Evolutionary conservation across 2,888 invertebrate genomes (phyloP), one percentile per base, ranked within the genome.

Genomic region (Bombyx huttoni): DNA sequence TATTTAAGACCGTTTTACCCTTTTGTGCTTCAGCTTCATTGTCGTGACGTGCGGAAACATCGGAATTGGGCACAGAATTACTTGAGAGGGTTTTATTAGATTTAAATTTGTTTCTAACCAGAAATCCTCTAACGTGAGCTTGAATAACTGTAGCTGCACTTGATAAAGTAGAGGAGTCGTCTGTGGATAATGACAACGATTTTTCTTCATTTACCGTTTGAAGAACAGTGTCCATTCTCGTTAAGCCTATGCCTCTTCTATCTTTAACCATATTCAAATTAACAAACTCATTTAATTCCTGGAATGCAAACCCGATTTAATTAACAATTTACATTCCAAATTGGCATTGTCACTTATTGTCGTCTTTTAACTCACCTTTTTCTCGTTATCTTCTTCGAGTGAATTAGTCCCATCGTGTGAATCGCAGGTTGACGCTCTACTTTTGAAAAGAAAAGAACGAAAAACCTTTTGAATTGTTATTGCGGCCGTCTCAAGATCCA

Each of bases 121-220:
- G 86, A 68, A 90, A 93, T 2, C 93, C 93, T 55, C 93, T 86
- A 49, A 93, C 91, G 49, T 92, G 91, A 7, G 92, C 91, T 77
- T 93, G 93, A 59, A 93, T 92, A 63, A 90, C 90, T 3, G 91
- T 91, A 45, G 92, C 92, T 13, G 90, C 91, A 67, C 89, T 90
- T 24, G 89, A 89, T 53, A 89, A 62, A 24, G 86, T 83, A 13
- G 89, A 88, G 10, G 89, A 89, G 58, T 89, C 89, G 56, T 89
- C 89, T 34, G 87, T 88, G 33, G 89, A 89, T 53, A 84, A 67
- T 0, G 89, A 89, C 46, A 88, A 62, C 24, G 87, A 87, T 58
- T 89, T 89, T 64, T 89, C 89, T 65, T 89, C 89, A 52, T 87
- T 88, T n/a, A 89, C 88, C 9, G 89, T 89, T 71, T 89, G 89